phyloP scores from a whole-genome alignment of 2,888 invertebrate genomes.

The Himalopsyche tibetana region DNA sequence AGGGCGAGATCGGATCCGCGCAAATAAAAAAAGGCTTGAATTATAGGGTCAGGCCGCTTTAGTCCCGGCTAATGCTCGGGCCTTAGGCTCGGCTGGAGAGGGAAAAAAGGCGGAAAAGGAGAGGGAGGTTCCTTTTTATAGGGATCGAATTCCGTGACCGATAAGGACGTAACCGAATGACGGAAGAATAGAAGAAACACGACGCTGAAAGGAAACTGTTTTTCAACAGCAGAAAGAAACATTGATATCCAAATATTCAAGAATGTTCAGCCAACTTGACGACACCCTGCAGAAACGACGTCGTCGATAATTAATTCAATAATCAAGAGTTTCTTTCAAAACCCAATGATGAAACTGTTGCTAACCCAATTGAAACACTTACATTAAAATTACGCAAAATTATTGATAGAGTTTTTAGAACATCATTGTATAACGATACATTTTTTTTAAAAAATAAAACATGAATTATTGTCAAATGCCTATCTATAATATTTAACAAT shows the following conservation, averaged over 20 bases:
- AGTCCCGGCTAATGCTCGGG: not conserved
- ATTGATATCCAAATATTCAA: not conserved
- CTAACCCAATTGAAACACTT: too few species aligned
- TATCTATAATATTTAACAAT: too few species aligned
- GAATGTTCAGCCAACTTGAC: not conserved
- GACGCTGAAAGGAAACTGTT: constrained; percentile 53
- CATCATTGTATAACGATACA: too few species aligned
- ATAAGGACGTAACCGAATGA: constrained; percentile 53
- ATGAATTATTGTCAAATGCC: too few species aligned
- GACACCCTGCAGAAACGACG: not conserved
- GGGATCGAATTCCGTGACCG: constrained; percentile 56
- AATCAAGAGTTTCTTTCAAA: too few species aligned
- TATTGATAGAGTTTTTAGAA: too few species aligned
- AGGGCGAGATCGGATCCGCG: constrained; percentile 23
- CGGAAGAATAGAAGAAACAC: constrained; percentile 44
- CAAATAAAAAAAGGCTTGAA: constrained; percentile 55
- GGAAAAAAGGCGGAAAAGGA: constrained; percentile 39
- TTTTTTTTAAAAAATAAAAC: too few species aligned
- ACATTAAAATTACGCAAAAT: too few species aligned
- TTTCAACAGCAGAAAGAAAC: constrained; percentile 19
- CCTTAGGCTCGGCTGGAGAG: not conserved
- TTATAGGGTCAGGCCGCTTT: constrained; percentile 48
- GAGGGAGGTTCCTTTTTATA: constrained; percentile 44
- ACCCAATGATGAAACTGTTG: too few species aligned
- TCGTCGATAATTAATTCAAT: too few species aligned